Evolutionary conservation across 2,888 invertebrate species (phyloP).

Genomic region (Eilema sororculum): DNA sequence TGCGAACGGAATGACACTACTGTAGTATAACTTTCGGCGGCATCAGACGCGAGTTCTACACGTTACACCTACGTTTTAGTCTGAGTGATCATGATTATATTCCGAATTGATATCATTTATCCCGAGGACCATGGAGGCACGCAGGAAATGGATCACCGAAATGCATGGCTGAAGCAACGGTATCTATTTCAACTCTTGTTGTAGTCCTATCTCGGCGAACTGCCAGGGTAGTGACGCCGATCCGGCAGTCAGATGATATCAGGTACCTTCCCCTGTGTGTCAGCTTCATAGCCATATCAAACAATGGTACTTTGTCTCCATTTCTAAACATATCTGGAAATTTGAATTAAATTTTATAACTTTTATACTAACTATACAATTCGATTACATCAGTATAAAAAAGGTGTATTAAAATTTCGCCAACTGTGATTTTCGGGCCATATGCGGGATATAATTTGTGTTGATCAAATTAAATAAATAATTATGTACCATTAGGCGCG

Average conservation of each 20-base stretch:
- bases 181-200: conserved; percentile 6
- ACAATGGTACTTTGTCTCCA: background rate
- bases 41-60: too few species aligned
- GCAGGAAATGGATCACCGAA: conserved; percentile 11
- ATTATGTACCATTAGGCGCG: too few species aligned
- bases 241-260: conserved; percentile 7
- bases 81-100: background rate
- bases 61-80: too few species aligned
- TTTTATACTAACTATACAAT: too few species aligned
- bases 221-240: conserved; percentile 7
- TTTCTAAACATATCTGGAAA: background rate
- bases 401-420: too few species aligned
- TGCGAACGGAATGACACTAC: too few species aligned
- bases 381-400: too few species aligned
- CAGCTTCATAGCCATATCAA: conserved; percentile 9
- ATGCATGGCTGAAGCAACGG: conserved; percentile 1
- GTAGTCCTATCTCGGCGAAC: background rate
- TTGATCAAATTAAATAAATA: too few species aligned
- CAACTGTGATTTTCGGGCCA: too few species aligned
- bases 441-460: too few species aligned
- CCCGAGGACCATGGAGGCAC: conserved; percentile 11
- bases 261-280: conserved; percentile 7
- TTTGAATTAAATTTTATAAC: too few species aligned
- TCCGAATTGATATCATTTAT: background rate
- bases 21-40: too few species aligned